These are phyloP conservation scores for Microcebus griseorufus DNA, from an alignment of 2,113 vertebrate genomes.

Conservation along the genomic window DNA sequence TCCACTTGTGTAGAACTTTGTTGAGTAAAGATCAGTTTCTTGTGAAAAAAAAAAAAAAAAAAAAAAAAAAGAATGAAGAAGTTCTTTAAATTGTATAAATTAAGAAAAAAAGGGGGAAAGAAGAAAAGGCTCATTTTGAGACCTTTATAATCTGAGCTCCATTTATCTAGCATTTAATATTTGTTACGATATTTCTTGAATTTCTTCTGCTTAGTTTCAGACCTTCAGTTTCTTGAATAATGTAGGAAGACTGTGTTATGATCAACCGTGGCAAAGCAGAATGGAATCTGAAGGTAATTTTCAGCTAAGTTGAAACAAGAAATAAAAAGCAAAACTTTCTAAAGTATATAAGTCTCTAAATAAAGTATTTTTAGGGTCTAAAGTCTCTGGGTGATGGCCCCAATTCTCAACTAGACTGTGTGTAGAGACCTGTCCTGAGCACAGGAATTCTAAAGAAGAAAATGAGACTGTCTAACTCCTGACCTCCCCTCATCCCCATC, in stretches of 20 bases:
- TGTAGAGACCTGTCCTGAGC: background rate
- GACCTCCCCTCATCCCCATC: slow-evolving; percentile 37
- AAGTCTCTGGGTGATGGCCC: slow-evolving; percentile 52
- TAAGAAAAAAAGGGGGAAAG: background rate
- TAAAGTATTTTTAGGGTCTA: slow-evolving; percentile 56
- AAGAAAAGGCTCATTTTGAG: background rate
- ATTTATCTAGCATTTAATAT: background rate
- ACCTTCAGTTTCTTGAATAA: slow-evolving; percentile 26
- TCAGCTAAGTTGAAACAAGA: slow-evolving; percentile 58
- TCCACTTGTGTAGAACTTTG: too few relatives aligned
- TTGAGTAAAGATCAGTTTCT: too few relatives aligned
- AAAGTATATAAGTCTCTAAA: slow-evolving; percentile 48
- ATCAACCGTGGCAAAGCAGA: slow-evolving; percentile 29
- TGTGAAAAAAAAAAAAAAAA: too few relatives aligned
- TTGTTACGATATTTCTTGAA: background rate
- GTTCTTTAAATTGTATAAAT: background rate
- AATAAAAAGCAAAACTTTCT: slow-evolving; percentile 52
- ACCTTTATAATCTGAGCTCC: background rate
- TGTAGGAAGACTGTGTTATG: background rate
- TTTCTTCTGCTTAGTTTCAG: slow-evolving; percentile 22
- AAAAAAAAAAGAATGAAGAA: too few relatives aligned
- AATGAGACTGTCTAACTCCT: slow-evolving; percentile 34
- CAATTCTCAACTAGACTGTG: slow-evolving; percentile 60
- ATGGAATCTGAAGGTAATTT: slow-evolving; percentile 51
- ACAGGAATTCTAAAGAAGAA: slow-evolving; percentile 65